phyloP scores from a whole-genome alignment of 2,888 invertebrate genomes.

The Oligia latruncula region DNA sequence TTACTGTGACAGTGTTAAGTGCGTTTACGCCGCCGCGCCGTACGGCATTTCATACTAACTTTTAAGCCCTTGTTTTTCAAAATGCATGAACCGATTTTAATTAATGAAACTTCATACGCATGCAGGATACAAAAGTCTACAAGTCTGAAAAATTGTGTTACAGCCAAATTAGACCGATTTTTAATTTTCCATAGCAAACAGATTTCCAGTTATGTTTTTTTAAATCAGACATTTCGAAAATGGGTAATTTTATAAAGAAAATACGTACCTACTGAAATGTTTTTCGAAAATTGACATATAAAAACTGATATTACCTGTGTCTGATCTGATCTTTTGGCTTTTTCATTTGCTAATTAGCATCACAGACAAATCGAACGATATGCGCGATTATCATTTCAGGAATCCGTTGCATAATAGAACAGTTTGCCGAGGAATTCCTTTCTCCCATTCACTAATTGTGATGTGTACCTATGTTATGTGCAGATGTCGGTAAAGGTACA shows the following conservation, averaged over 20 bases:
- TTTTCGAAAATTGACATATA: neutral
- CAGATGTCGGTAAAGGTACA: slow-evolving; percentile 84
- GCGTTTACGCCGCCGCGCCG: too few species aligned
- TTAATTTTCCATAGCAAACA: too few species aligned
- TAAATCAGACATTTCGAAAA: too few species aligned
- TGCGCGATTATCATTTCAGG: neutral
- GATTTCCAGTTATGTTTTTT: too few species aligned
- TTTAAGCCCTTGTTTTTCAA: too few species aligned
- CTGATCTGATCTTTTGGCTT: neutral
- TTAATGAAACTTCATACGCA: too few species aligned
- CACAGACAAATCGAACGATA: neutral
- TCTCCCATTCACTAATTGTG: neutral
- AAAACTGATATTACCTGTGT: slow-evolving; percentile 4
- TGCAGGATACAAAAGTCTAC: too few species aligned
- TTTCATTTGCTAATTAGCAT: neutral
- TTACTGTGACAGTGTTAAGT: neutral
- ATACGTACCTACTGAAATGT: neutral
- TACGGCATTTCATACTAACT: too few species aligned
- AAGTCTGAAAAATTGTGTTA: too few species aligned
- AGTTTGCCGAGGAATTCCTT: neutral
- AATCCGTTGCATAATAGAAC: neutral
- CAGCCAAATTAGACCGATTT: too few species aligned
- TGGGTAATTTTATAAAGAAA: too few species aligned
- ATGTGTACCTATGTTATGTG: slow-evolving; percentile 1
- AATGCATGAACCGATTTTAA: too few species aligned